These are phyloP conservation scores for Sander lucioperca DNA, from an alignment of 2,113 vertebrate species.

Conservation along the genomic window DNA sequence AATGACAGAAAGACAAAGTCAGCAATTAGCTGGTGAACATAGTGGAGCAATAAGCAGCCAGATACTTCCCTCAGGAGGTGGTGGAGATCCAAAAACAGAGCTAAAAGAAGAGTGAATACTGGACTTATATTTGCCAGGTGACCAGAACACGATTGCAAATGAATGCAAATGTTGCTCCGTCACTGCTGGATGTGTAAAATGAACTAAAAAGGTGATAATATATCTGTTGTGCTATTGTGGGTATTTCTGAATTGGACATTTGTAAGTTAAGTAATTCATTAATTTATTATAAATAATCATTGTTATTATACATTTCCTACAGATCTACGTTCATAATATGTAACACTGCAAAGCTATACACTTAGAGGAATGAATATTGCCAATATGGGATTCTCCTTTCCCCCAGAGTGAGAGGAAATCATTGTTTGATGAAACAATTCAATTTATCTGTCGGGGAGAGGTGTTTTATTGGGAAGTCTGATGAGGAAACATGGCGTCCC, in stretches of 20 bases:
- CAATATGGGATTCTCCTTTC: slow-evolving; percentile 16
- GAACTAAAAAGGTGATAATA: background rate
- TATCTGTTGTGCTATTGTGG: background rate
- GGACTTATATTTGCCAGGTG: background rate
- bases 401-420: slow-evolving; percentile 25
- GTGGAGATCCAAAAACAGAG: slow-evolving; percentile 7
- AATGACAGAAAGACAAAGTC: background rate
- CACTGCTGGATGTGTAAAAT: background rate
- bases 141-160: background rate
- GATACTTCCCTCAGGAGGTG: too few species aligned
- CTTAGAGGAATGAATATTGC: slow-evolving; percentile 13
- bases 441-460: slow-evolving; percentile 43
- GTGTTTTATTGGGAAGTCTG: slow-evolving; percentile 51
- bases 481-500: slow-evolving; percentile 54
- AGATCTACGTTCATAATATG: slow-evolving; percentile 3
- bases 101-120: background rate
- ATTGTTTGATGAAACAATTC: slow-evolving; percentile 59
- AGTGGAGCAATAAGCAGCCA: background rate
- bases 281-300: background rate
- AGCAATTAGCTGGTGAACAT: background rate
- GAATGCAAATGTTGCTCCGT: background rate
- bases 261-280: background rate
- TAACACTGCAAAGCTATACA: slow-evolving; percentile 15
- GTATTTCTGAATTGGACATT: background rate
- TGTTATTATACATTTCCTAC: slow-evolving; percentile 12